phyloP scores from a whole-genome alignment of 2,888 invertebrate species.

The Tridacna gigas region DNA sequence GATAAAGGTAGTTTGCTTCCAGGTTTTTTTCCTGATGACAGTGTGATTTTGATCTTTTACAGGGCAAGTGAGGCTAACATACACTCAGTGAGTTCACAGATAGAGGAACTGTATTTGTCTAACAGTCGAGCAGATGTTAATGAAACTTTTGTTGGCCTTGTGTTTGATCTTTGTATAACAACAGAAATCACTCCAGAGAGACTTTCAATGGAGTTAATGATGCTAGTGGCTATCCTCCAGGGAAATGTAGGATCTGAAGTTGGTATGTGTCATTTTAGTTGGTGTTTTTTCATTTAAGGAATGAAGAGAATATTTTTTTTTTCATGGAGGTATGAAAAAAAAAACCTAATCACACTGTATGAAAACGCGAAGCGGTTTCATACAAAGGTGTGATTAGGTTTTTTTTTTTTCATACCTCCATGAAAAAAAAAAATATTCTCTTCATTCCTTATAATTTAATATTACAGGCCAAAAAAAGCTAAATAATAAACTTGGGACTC shows the following conservation, averaged over 20 bases:
- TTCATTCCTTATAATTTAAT: too few species aligned
- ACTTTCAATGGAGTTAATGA: conserved; percentile 93
- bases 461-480: too few species aligned
- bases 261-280: conserved; percentile 86
- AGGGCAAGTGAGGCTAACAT: conserved; percentile 92
- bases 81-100: conserved; percentile 91
- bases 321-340: too few species aligned
- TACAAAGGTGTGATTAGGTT: too few species aligned
- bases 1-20: background rate
- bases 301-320: too few species aligned
- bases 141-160: conserved; percentile 89
- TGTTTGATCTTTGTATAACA: conserved; percentile 90
- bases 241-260: conserved; percentile 96
- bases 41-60: conserved; percentile 24
- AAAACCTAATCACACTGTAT: too few species aligned
- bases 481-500: too few species aligned
- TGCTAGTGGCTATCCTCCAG: conserved; percentile 93
- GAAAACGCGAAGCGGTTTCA: too few species aligned
- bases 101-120: conserved; percentile 91
- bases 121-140: conserved; percentile 87
- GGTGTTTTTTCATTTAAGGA: background rate
- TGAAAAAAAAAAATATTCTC: too few species aligned
- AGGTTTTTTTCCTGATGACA: background rate
- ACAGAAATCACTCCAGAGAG: conserved; percentile 85
- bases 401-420: too few species aligned